Evolutionary conservation across 2,888 invertebrate species (phyloP).

Genomic region (Argynnis bischoffii): DNA sequence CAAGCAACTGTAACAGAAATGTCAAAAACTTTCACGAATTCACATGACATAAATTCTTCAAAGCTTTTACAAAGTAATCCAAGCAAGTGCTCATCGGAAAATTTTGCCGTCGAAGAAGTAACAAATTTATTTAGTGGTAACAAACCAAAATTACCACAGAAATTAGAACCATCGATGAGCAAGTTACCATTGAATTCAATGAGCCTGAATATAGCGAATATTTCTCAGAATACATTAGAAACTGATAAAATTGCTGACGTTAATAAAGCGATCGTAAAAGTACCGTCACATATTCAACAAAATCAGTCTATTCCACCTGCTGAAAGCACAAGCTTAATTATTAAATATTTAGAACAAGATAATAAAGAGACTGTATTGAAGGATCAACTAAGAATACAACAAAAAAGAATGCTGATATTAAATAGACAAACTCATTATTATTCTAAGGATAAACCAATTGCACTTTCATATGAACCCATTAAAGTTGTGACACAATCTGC

Average conservation of each 20-base stretch:
- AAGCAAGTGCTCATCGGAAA: conserved; percentile 2
- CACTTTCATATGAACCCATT: conserved; percentile 56
- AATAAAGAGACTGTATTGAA: not conserved
- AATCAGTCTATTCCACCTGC: not conserved
- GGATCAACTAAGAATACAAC: conserved; percentile 47
- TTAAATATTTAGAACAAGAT: conserved; percentile 3
- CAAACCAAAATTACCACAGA: not conserved
- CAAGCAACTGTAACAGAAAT: not conserved
- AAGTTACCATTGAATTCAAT: not conserved
- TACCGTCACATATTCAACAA: not conserved
- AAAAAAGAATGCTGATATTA: conserved; percentile 61
- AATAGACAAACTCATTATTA: conserved; percentile 56
- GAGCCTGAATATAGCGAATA: not conserved
- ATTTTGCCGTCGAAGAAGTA: not conserved
- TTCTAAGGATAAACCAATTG: conserved; percentile 53
- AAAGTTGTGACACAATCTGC: conserved; percentile 20
- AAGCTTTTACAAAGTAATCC: not conserved
- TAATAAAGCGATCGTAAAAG: not conserved
- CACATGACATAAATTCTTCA: not conserved
- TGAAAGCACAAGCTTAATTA: not conserved
- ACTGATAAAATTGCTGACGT: not conserved
- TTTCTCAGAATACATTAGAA: not conserved
- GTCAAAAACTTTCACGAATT: conserved; percentile 2
- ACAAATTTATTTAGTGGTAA: not conserved
- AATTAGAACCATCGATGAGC: not conserved